A percentile compares a stretch with the other conserved stretches of the same genome.
These are phyloP conservation scores for Pygoscelis adeliae DNA, from an alignment of 2,113 vertebrate species.

Conservation along the genomic window DNA sequence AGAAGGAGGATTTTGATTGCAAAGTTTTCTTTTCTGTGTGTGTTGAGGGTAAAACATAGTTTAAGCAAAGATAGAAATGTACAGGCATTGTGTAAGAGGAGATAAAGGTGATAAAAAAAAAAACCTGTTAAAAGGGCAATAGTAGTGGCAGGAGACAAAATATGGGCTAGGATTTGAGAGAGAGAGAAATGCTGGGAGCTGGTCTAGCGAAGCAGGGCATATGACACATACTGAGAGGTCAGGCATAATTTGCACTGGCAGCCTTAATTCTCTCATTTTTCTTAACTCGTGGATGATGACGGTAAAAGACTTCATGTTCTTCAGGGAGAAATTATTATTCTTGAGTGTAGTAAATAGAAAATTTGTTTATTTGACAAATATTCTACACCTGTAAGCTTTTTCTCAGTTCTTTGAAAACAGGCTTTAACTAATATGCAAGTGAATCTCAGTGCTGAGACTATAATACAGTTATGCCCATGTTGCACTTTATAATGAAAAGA, in stretches of 20 bases:
- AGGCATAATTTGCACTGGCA: background rate
- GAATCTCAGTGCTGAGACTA: background rate
- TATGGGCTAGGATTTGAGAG: background rate
- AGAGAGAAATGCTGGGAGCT: background rate
- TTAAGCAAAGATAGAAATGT: background rate
- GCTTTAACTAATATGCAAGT: background rate
- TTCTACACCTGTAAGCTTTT: background rate
- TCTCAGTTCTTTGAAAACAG: background rate
- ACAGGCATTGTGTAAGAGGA: background rate
- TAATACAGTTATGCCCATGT: background rate
- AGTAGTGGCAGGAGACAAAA: background rate
- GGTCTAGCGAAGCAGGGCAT: background rate
- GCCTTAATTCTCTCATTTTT: background rate
- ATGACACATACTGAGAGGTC: background rate
- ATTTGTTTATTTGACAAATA: background rate
- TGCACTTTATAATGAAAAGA: background rate
- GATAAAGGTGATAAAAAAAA: background rate
- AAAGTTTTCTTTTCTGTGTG: background rate
- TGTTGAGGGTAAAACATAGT: background rate
- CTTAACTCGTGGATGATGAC: background rate
- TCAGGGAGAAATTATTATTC: background rate
- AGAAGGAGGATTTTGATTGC: background rate
- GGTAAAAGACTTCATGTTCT: background rate
- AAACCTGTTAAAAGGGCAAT: background rate
- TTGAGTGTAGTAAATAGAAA: background rate